phyloP scores from a whole-genome alignment of 2,888 invertebrate species.

The Chymomyza fuscimana region DNA sequence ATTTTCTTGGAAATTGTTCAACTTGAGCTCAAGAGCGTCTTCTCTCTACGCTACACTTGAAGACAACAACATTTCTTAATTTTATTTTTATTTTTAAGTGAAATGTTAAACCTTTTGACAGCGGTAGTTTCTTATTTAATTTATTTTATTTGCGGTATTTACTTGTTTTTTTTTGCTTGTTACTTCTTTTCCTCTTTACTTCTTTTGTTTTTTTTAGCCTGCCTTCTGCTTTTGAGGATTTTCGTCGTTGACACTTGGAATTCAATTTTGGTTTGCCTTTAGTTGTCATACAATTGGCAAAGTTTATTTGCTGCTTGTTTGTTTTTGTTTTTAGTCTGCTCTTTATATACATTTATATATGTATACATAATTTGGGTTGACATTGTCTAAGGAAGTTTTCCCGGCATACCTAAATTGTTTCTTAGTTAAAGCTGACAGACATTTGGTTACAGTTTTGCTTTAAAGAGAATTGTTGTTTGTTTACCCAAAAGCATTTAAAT shows the following conservation, averaged over 20 bases:
- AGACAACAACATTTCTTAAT: constrained; percentile 1
- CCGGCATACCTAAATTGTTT: constrained; percentile 5
- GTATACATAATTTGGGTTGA: neutral
- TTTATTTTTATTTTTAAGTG: constrained; percentile 47
- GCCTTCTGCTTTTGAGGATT: neutral
- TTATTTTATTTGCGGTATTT: constrained; percentile 73
- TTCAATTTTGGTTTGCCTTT: constrained; percentile 61
- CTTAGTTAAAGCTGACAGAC: constrained; percentile 9
- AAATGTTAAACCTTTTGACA: constrained; percentile 72
- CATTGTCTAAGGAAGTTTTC: neutral
- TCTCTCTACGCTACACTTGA: too few species aligned
- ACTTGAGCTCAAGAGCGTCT: constrained; percentile 40
- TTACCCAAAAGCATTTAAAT: neutral
- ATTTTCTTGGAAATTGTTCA: constrained; percentile 74
- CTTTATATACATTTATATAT: neutral
- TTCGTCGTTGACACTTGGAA: constrained; percentile 41
- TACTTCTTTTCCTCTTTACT: constrained; percentile 21
- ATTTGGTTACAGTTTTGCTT: neutral
- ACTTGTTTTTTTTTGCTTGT: constrained; percentile 38
- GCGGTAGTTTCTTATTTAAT: constrained; percentile 74
- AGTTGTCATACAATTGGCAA: constrained; percentile 63
- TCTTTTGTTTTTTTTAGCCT: constrained; percentile 4
- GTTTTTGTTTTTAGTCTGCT: neutral
- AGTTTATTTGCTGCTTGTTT: constrained; percentile 16
- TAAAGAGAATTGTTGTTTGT: neutral